phyloP scores from a whole-genome alignment of 2,888 invertebrate species.

The Drosophila subsilvestris region DNA sequence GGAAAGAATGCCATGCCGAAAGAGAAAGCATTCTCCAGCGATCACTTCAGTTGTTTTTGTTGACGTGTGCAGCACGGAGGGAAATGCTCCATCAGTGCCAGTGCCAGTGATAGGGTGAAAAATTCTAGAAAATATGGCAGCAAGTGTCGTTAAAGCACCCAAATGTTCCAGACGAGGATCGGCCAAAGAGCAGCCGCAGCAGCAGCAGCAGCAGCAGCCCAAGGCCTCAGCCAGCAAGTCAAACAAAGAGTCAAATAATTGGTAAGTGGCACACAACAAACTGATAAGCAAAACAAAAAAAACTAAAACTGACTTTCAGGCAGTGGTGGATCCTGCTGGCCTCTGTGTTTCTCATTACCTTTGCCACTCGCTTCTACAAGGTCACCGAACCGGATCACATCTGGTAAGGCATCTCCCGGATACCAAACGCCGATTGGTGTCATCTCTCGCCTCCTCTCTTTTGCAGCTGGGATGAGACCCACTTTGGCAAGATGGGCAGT shows the following conservation, averaged over 20 bases:
- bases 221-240: constrained; percentile 7
- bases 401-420: constrained; percentile 87
- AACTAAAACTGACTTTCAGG: constrained; percentile 63
- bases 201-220: neutral
- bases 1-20: constrained; percentile 18
- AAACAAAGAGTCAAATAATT: neutral
- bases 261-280: constrained; percentile 36
- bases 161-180: constrained; percentile 42
- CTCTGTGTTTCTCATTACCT: constrained; percentile 87
- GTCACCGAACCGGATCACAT: constrained; percentile 96
- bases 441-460: constrained; percentile 65
- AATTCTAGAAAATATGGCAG: constrained; percentile 49
- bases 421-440: neutral
- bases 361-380: constrained; percentile 93
- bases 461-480: constrained; percentile 97
- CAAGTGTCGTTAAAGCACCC: constrained; percentile 63
- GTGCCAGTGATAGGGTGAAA: neutral
- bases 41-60: constrained; percentile 48
- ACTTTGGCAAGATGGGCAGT: constrained; percentile 98
- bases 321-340: constrained; percentile 89
- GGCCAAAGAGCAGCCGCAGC: constrained; percentile 12
- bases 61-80: constrained; percentile 62
- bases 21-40: constrained; percentile 67
- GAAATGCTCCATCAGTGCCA: constrained; percentile 32
- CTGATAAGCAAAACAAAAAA: constrained; percentile 47